Base-by-base conservation (phyloP, 2,888 invertebrate genomes). In the Erpobdella octoculata region DNA sequence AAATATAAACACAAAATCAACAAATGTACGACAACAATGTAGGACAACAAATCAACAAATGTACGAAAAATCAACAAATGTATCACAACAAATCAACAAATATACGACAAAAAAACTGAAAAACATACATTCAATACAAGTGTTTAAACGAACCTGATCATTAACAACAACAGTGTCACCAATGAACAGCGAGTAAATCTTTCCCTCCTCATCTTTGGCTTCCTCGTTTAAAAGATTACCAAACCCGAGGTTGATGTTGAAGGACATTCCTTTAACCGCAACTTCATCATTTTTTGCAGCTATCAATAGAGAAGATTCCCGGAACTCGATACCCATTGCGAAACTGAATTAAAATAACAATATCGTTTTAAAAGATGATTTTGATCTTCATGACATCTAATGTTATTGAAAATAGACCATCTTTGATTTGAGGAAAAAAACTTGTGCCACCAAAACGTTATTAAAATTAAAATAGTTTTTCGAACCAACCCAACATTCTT, bases 141-240 rank as follows among this genome's bases (percentile, higher is more conserved):
- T n/a, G n/a, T n/a, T n/a, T 6, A 59, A 68, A 46, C 36, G 6
- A 2, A 37, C 77, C 81, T 75, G 79, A 88, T 95, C 94, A 79
- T 91, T 92, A 0, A 96, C 92, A 77, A 93, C 83, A n/a, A 95
- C 93, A 21, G 97, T 98, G 82, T 98, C 98, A 2, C 96, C 97
- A 78, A 98, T 87, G 80, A 94, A 96, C 2, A 99, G 85, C 0
- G 97, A 94, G 81, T 94, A 95, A 0, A 86, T 88, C 86, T 94
- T 94, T n/a, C 81, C 80, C 64, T 81, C 80, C 46, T 90, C 90
- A 78, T 91, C 91, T 6, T 88, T 86, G 0, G 91, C 89, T 31
- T 90, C 90, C 75, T 88, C 87, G 82, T 96, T 96, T 12, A 86
- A 85, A 64, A 98, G 86, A 81, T 90, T 91, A 1, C 91, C 88